Evolutionary conservation across 2,888 invertebrate genomes (phyloP), one percentile per base, ranked within the genome.

Genomic region (Tryphoninae sp.): DNA sequence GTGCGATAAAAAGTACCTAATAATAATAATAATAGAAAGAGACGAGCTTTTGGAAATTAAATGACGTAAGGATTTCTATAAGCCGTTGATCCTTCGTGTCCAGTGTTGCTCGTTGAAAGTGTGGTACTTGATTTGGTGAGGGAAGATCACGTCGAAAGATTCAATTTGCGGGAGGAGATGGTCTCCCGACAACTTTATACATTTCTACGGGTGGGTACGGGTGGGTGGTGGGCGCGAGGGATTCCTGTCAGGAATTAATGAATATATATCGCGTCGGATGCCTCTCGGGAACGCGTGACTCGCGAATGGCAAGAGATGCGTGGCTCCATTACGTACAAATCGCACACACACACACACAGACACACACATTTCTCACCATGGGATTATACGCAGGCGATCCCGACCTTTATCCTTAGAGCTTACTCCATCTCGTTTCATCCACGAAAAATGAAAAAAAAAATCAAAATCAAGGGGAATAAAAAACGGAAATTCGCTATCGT

Each of bases 211-310:
- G 19, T 19, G 0, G 19, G n/a, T n/a, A 11, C n/a, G 19, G 23
- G 1, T 49, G 45, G 40, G 13, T 40, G 16, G 23, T 2, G 51
- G 65, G 19, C 58, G 59, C 26, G 16, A 19, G 23, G 55, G 49
- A 9, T 13, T 22, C 23, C 71, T 59, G 49, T 8, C 67, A 16
- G 26, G 75, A 67, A 64, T 71, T 69, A 64, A 69, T 71, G 42
- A 77, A 71, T 77, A 69, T 64, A 62, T 71, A 65, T 64, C 53
- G 6, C 55, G 11, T 23, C 51, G 23, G 53, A 59, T 49, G 75
- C 61, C n/a, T 72, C 72, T 22, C 51, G 59, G 53, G 67, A 78
- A 61, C 61, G 67, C 78, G 61, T 78, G 78, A 78, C 42, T 78
- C 78, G 73, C 72, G 51, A 23, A 42, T 33, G 33, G 16, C 11